Conservation (phyloP, 2,888 invertebrate species). For the Tachina lurida region DNA sequence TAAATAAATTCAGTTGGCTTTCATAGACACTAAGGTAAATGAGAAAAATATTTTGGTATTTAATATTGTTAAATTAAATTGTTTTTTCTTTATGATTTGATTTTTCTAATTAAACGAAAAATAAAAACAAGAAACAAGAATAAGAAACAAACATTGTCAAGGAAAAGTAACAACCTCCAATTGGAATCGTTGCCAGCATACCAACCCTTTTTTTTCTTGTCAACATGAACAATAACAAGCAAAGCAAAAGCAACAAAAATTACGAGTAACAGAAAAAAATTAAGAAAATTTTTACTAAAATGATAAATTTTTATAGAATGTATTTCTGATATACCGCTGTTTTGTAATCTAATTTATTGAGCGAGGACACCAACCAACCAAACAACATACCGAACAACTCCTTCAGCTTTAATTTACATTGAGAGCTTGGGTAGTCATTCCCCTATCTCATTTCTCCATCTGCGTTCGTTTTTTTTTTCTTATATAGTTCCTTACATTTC, state of each 20-base stretch:
- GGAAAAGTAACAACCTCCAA: constrained; percentile 51
- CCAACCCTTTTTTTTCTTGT: constrained; percentile 74
- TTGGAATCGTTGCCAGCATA: constrained; percentile 77
- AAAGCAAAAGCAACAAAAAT: constrained; percentile 37
- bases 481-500: constrained; percentile 29
- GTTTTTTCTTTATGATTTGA: constrained; percentile 14
- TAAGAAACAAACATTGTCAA: constrained; percentile 55
- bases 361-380: constrained; percentile 22
- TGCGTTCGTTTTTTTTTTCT: constrained; percentile 24
- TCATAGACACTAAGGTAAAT: constrained; percentile 1
- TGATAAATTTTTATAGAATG: constrained; percentile 67
- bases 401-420: constrained; percentile 44
- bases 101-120: not conserved
- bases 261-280: constrained; percentile 34
- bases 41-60: constrained; percentile 58
- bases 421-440: not conserved
- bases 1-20: constrained; percentile 49
- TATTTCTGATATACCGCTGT: constrained; percentile 80
- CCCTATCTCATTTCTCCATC: not conserved
- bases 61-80: constrained; percentile 64
- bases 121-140: not conserved
- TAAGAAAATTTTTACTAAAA: constrained; percentile 29
- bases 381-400: constrained; percentile 28
- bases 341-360: constrained; percentile 71
- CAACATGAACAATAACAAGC: constrained; percentile 40